Base-by-base conservation (phyloP, 2,888 invertebrate genomes). In the Tetramorium bicarinatum region DNA sequence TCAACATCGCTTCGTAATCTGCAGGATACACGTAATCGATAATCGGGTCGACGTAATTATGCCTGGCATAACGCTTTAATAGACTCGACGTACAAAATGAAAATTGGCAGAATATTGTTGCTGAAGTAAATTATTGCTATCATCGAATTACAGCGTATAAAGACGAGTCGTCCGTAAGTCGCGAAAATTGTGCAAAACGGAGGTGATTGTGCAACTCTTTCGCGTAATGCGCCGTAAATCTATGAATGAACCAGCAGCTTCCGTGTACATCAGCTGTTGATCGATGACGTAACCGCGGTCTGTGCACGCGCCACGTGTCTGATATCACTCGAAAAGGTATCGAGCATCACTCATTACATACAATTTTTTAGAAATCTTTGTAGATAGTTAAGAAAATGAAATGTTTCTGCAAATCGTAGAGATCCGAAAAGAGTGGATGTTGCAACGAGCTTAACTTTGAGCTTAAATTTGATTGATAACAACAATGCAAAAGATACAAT, bases 241-340 rank as follows among this genome's bases (percentile, higher is more conserved):
- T 34, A 80, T 80, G 79, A 80, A 80, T 80, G 79, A 80, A 71
- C 34, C 47, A 79, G 59, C 59, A 79, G 15, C 47, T 80, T 59
- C 47, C 34, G 25, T 29, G 41, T 25, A 25, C 21, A 61, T 80
- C 74, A 72, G 74, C 72, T 61, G 79, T 13, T 49, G n/a, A 77
- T 77, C 29, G 59, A 77, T 77, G 67, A 72, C 47, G 59, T 72
- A 80, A 80, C 11, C 56, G 44, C 41, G 44, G n/a, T 4, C 1
- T 41, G 0, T 29, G 15, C 21, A 52, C 64, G 11, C 13, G 41
- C 18, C 67, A 67, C 13, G 54, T 59, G 59, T 80, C 13, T 38
- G 59, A 18, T 38, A 21, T 59, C 2, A 71, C 34, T 34, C 2
- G 8, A 25, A 29, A 47, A 47, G 7, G 13, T 21, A 49, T 64